Evolutionary conservation across 2,888 invertebrate species (phyloP), one percentile per base, ranked within the genome.

Genomic region (Spodoptera picta): DNA sequence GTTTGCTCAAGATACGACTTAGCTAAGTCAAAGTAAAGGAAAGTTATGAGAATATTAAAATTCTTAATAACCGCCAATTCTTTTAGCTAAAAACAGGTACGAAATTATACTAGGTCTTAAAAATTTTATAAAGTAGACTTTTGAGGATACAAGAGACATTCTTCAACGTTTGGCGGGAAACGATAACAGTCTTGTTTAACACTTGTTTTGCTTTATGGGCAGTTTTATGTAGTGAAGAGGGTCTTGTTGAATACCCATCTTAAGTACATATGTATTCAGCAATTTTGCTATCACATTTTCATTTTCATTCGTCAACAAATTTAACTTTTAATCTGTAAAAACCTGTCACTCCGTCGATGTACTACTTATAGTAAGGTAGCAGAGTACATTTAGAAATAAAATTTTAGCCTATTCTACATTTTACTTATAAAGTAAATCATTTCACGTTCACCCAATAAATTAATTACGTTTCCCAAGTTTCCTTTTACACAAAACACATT

Each of bases 161-260:
- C 14, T n/a, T n/a, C 45, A 50, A 53, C 49, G 31, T 44, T 6
- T 54, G 19, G 45, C 14, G 52, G 36, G 14, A 24, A 53, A 48
- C 41, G 50, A 31, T 49, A 43, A 50, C 36, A 27, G 0, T 11
- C 27, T 10, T 11, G 31, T n/a, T 9, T 44, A 44, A 60, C 31
- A 47, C 46, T 14, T 14, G 14, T 14, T 14, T 14, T 14, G 23
- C 53, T 60, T 55, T 14, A 54, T 54, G 50, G 46, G 41, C 62
- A 55, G 44, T 60, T 68, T 68, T 31, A 27, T 11, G 10, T 36
- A 36, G 36, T 14, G 10, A 12, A 45, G n/a, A 51, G n/a, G 27
- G 41, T 11, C 49, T 65, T 57, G 24, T 46, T 56, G 44, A 70
- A 59, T 55, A 6, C 52, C 36, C 19, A 24, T 55, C 7, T 9